A percentile compares a stretch with the other conserved stretches of the same genome.
Evolutionary conservation across 2,797 vertebrate genomes (phyloP).

Genomic region (Danio aesculapii): DNA sequence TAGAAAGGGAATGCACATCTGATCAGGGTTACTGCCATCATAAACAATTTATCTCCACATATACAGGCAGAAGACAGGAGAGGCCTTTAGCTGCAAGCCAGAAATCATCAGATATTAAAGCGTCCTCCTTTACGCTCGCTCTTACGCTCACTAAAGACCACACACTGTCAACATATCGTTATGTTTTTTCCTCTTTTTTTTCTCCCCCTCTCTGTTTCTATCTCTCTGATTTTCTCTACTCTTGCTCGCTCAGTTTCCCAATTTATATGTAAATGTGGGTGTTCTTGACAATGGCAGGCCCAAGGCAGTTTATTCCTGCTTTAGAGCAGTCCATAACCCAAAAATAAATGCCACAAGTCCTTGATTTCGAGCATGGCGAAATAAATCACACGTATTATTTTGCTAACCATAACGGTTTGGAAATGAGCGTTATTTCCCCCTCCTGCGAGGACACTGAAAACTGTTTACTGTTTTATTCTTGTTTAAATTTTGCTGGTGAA

Average conservation of each 20-base stretch:
- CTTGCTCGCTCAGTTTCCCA: slow-evolving; percentile 73
- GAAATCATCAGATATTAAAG: slow-evolving; percentile 69
- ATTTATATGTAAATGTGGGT: slow-evolving; percentile 83
- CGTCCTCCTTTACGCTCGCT: slow-evolving; percentile 64
- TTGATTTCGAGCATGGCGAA: slow-evolving; percentile 62
- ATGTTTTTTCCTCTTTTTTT: not conserved
- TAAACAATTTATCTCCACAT: slow-evolving; percentile 9
- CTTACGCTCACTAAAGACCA: slow-evolving; percentile 67
- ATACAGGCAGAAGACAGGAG: slow-evolving; percentile 23
- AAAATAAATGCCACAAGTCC: slow-evolving; percentile 71
- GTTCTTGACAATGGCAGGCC: slow-evolving; percentile 77
- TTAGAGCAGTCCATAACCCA: slow-evolving; percentile 68
- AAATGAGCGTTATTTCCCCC: slow-evolving; percentile 56
- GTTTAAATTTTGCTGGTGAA: slow-evolving; percentile 1
- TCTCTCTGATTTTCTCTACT: slow-evolving; percentile 38
- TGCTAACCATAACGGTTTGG: slow-evolving; percentile 67
- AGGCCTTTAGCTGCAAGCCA: slow-evolving; percentile 48
- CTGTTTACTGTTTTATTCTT: slow-evolving; percentile 39
- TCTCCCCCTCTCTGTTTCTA: slow-evolving; percentile 1
- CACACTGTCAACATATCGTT: slow-evolving; percentile 65
- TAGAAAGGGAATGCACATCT: not conserved
- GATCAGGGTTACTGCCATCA: not conserved
- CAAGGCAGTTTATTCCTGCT: slow-evolving; percentile 72
- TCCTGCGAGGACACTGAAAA: slow-evolving; percentile 53
- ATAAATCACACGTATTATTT: slow-evolving; percentile 70